Evolutionary conservation across 2,797 vertebrate genomes (phyloP), one percentile per base, ranked within the genome.

Genomic region (Alca torda): DNA sequence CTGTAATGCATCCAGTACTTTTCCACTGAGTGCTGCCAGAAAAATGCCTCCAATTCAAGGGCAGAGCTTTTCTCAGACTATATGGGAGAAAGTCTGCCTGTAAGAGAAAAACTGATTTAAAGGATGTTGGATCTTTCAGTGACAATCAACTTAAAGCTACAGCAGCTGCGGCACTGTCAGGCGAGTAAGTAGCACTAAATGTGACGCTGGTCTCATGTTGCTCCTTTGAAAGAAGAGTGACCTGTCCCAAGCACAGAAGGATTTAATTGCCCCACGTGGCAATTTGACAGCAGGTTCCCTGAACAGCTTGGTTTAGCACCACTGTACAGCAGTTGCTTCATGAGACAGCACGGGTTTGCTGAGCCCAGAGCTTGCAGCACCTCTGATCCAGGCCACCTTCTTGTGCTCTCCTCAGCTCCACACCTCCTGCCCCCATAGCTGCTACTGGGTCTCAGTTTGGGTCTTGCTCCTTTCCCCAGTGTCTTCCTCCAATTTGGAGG

Each of bases 71-170:
- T 51, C 51, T 79, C 51, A 76, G 70, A 67, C 24, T 16, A 2
- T 11, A 16, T 35, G 18, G 37, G 24, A 87, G 43, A 79, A 93
- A 91, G 31, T 24, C 79, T 93, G 57, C 13, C 43, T 89, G 54
- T 45, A 73, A 90, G 46, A 96, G 69, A 78, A 94, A 93, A 91
- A 51, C 20, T 50, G 67, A 53, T 87, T 86, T 88, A 61, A 87
- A 76, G 31, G 56, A n/a, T 73, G 14, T 79, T 84, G 80, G 50
- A 86, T 90, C 57, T 30, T 73, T 82, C 39, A 61, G 39, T 46
- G 56, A 70, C 56, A 75, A 95, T 74, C 33, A 35, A 77, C 63
- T 93, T 79, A 46, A 94, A 93, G 48, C 54, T 79, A 16, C 56
- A 41, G 51, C 4, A 6, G 39, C 39, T 79, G 51, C 3, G 6